Base-by-base conservation (phyloP, 2,797 vertebrate species). In the Babyrousa celebensis region DNA sequence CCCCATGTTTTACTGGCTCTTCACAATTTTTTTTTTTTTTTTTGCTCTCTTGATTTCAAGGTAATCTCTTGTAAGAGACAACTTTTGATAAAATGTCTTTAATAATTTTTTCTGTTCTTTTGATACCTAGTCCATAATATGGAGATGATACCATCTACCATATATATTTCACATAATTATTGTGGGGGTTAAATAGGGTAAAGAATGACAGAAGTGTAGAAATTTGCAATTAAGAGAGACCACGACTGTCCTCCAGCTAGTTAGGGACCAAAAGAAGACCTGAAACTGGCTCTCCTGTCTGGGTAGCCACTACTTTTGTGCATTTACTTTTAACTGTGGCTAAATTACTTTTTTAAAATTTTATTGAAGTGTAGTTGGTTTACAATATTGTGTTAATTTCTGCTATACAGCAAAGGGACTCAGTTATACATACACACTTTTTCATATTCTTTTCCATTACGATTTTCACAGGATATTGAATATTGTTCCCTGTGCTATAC, bases 1-100 rank as follows among this genome's bases (percentile, higher is more conserved):
- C 10, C 15, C 54, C 23, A 5, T 52, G 12, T 82, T 67, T 90
- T 58, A 80, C 1, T 70, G 40, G 10, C 36, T 58, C 52, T 86
- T 84, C 25, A 17, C 71, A 48, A 3, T 48, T 1, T 63, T 40
- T 5, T 48, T 1, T 63, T 40, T 54, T n/a, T 79, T 67, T 80
- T 68, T 62, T 83, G 21, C 16, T 92, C 9, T 84, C 36, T 78
- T 67, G 15, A 60, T 78, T 79, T 89, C n/a, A 58, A 75, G 40
- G 36, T 78, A 52, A 85, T 74, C 5, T 68, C 78, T 43, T 79
- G 72, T 62, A 58, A 90, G 60, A 80, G 58, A 58, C 20, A 58
- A 52, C 25, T 92, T 94, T 78, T 75, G 25, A 78, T 89, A 23
- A 32, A n/a, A 54, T 43, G 78, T 92, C 58, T 7, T 67, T 60